Conservation (phyloP, 2,113 vertebrate genomes). For the Donacobius atricapilla region DNA sequence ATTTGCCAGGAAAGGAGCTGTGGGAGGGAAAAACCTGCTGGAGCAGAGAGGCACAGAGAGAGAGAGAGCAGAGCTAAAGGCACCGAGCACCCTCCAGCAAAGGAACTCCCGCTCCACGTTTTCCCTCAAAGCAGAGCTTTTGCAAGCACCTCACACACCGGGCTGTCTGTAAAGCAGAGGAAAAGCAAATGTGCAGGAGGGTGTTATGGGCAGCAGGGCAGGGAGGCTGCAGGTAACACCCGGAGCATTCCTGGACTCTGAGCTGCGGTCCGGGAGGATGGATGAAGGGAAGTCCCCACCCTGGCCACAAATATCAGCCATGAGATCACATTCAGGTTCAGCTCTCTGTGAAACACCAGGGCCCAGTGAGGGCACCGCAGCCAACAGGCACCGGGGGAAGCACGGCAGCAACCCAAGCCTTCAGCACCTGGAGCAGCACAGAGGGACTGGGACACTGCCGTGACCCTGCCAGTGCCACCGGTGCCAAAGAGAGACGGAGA, state of each 20-base stretch:
- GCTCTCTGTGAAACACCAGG: neutral
- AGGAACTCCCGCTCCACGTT: neutral
- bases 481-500: rapidly evolving
- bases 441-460: neutral
- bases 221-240: neutral
- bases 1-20: neutral
- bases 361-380: neutral
- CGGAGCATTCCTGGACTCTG: neutral
- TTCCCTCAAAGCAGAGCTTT: neutral
- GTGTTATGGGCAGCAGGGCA: neutral
- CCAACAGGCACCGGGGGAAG: neutral
- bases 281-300: neutral
- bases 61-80: neutral
- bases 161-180: neutral
- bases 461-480: neutral
- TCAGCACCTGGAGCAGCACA: rapidly evolving
- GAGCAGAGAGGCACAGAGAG: neutral
- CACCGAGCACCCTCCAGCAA: neutral
- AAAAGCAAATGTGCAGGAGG: neutral
- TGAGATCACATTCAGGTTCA: neutral
- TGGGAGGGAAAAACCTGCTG: neutral
- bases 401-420: rapidly evolving
- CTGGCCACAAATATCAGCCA: neutral
- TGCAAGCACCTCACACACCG: neutral
- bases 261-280: neutral